A percentile compares a stretch with the other conserved stretches of the same genome.
phyloP scores from a whole-genome alignment of 1,140 invertebrate species.

The Myzus persicae region DNA sequence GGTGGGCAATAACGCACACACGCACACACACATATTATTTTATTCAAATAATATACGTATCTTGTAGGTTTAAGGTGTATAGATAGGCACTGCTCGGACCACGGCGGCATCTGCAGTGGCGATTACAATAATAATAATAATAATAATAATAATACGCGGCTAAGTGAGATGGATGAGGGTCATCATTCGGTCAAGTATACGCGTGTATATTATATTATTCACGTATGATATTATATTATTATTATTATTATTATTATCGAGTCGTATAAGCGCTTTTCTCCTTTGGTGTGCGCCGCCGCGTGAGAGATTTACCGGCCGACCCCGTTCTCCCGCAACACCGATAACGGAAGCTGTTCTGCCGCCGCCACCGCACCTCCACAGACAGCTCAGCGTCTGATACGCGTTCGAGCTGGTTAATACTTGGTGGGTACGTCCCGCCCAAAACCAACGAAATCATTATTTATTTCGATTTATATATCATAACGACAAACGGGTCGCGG shows the following conservation, averaged over 20 bases:
- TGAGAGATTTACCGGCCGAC: background rate
- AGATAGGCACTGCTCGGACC: background rate
- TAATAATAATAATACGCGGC: background rate
- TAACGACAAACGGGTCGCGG: background rate
- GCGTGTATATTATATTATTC: background rate
- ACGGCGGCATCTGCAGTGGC: background rate
- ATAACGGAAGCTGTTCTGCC: background rate
- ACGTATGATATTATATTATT: constrained; percentile 32
- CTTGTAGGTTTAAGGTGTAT: background rate
- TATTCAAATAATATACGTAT: background rate
- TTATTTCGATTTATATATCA: background rate
- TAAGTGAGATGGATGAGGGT: constrained; percentile 46
- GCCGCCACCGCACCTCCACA: background rate
- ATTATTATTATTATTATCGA: constrained; percentile 39
- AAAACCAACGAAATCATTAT: background rate
- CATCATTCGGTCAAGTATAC: constrained; percentile 44
- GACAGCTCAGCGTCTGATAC: background rate
- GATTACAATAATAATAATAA: background rate
- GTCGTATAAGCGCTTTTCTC: background rate
- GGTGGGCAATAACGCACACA: background rate
- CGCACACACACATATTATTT: background rate
- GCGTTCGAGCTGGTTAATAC: background rate
- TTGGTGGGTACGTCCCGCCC: background rate
- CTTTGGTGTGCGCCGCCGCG: background rate
- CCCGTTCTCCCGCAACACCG: background rate